These are phyloP conservation scores for Galago senegalensis DNA, from an alignment of 2,797 vertebrate genomes.

Conservation along the genomic window DNA sequence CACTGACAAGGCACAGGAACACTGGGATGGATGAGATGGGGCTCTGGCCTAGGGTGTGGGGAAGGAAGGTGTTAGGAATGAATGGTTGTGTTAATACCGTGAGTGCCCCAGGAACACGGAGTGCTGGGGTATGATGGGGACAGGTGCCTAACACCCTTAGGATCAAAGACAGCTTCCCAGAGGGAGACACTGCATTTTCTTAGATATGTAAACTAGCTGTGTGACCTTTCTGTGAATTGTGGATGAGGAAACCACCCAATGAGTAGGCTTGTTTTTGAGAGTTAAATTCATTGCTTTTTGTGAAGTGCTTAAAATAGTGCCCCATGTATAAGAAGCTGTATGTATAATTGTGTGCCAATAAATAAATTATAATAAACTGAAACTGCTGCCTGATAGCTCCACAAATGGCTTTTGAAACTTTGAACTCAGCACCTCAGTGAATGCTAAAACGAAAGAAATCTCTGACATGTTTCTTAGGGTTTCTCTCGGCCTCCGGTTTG, in stretches of 20 bases:
- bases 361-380: neutral
- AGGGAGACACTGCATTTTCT: neutral
- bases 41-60: neutral
- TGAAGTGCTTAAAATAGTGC: neutral
- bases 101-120: neutral
- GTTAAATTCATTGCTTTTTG: neutral
- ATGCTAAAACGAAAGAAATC: conserved; percentile 29
- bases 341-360: neutral
- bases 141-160: neutral
- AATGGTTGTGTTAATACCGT: accelerated
- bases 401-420: conserved; percentile 18
- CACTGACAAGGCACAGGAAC: neutral
- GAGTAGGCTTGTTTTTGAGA: neutral
- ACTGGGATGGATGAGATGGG: neutral
- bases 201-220: neutral
- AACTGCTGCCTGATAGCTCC: neutral
- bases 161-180: neutral
- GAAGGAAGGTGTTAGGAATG: neutral
- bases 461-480: conserved; percentile 8
- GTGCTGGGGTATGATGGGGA: too few relatives aligned
- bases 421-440: neutral
- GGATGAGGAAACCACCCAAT: neutral
- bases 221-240: neutral
- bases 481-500: neutral
- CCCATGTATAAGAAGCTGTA: neutral